Conservation (phyloP, 2,113 vertebrate species). For the Rostratula benghalensis region DNA sequence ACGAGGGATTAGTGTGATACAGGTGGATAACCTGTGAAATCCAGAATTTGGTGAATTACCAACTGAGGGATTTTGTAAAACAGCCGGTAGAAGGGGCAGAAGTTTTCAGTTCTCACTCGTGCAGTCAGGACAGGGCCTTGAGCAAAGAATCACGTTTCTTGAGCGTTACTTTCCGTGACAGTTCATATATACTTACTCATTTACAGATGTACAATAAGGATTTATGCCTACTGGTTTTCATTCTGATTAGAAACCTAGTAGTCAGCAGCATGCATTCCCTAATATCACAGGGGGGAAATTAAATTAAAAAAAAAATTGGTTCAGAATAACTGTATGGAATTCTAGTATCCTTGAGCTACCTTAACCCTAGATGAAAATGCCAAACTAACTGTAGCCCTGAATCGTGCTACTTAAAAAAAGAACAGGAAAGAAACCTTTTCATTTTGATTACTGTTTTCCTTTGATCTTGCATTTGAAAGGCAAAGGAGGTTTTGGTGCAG, state of each 20-base stretch:
- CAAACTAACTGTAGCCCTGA: neutral
- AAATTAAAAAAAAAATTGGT: neutral
- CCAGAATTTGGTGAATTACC: neutral
- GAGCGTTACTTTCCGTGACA: neutral
- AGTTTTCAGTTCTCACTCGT: neutral
- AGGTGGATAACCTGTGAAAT: neutral
- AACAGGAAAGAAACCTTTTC: neutral
- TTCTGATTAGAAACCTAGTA: neutral
- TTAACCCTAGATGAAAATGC: neutral
- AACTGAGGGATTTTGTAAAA: neutral
- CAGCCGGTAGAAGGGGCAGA: neutral
- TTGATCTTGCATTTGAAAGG: slow-evolving; percentile 39
- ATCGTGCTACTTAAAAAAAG: neutral
- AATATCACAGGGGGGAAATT: neutral
- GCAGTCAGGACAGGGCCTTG: neutral
- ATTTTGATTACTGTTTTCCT: slow-evolving; percentile 25
- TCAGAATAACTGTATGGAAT: neutral
- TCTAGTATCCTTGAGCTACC: neutral
- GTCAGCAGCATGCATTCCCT: neutral
- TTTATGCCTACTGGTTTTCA: neutral
- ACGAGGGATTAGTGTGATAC: neutral
- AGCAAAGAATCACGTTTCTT: neutral
- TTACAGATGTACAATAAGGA: neutral
- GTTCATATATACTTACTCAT: neutral
- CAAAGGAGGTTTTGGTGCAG: neutral